Percentiles rank a stretch among this genome's conserved stretches.
These are phyloP conservation scores for Fringilla coelebs DNA, from an alignment of 2,797 vertebrate genomes.

Conservation along the genomic window DNA sequence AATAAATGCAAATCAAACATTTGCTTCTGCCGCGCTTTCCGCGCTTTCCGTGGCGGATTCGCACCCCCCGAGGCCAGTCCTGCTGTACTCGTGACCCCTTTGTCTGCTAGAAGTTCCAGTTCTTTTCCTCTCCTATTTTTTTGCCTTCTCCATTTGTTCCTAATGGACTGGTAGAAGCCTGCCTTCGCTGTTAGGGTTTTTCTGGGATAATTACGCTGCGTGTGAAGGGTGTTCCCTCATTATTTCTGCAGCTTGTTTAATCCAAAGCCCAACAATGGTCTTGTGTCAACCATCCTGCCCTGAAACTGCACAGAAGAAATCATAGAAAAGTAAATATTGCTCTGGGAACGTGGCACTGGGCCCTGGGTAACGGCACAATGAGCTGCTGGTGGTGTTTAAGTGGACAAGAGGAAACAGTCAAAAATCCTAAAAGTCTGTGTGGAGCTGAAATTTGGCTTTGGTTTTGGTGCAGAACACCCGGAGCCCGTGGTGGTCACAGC, in stretches of 20 bases:
- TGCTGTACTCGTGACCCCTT: background rate
- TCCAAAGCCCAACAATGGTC: background rate
- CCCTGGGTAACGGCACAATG: accelerated
- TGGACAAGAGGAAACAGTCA: background rate
- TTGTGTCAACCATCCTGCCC: accelerated
- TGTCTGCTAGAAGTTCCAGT: background rate
- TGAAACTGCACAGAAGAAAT: background rate
- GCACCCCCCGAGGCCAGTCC: background rate
- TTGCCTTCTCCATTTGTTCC: background rate
- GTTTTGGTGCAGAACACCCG: background rate
- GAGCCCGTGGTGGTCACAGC: accelerated
- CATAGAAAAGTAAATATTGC: background rate
- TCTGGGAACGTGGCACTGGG: background rate
- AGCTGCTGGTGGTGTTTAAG: background rate
- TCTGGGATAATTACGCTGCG: background rate
- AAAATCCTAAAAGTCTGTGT: accelerated
- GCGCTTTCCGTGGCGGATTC: background rate
- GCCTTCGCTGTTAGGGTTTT: background rate
- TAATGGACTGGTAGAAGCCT: background rate
- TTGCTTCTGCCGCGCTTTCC: background rate
- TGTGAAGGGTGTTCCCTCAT: background rate
- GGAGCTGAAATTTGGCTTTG: background rate
- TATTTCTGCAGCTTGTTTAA: background rate
- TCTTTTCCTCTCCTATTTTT: background rate
- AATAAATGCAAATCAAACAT: slow-evolving; percentile 8